Evolutionary conservation across 2,888 invertebrate genomes (phyloP), one percentile per base, ranked within the genome.

Genomic region (Epinotia ramella): DNA sequence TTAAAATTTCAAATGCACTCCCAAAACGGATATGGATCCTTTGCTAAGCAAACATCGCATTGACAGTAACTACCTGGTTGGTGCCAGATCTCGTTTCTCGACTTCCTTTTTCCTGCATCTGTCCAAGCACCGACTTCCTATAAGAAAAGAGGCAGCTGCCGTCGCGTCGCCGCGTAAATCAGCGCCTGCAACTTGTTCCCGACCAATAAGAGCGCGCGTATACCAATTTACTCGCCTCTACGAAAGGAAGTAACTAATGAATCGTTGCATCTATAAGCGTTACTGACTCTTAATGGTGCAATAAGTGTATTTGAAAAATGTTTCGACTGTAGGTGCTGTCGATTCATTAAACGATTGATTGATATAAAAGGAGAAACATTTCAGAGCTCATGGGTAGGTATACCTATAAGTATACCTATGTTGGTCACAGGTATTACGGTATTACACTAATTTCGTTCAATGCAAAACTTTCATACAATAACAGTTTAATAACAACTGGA

Each of bases 131-230:
- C 82, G 81, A 86, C 88, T 90, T 89, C 89, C 89, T 86, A 85
- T 84, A 82, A 83, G 82, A 84, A 83, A 84, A 83, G 81, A 83
- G 84, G 87, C 93, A 93, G 92, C 92, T 93, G 92, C 87, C 80
- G 78, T 63, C 59, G 28, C 80, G 78, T 63, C 59, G 28, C 53
- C 24, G 49, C 80, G 85, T 89, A 90, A 89, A 91, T 89, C 90
- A 83, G 86, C 88, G 91, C 81, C 83, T 81, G 89, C 87, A 89
- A 89, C 87, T 87, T 86, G 82, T 80, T 77, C 59, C 76, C 83
- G 73, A 80, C 89, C 87, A 89, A 90, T 89, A 79, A 84, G 81
- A 74, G 82, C 70, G 77, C 76, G 80, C 84, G 83, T 71, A 63
- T 62, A 63, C 76, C 76, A 66, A 72, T 76, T 75, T 76, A 67